phyloP scores from a whole-genome alignment of 2,888 invertebrate species.

The Torymus aiolomorphi region DNA sequence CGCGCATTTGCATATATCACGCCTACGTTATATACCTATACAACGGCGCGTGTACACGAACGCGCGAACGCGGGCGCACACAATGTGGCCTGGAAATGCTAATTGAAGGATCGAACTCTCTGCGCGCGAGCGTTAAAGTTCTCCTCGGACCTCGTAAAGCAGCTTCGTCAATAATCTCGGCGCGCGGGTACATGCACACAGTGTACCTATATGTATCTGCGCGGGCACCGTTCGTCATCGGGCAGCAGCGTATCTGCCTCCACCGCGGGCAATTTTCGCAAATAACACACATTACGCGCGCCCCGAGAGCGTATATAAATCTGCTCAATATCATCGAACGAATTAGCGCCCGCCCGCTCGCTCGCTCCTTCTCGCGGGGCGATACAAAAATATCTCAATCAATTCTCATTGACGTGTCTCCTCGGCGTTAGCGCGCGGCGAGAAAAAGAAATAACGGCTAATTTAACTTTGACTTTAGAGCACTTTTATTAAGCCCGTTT shows the following conservation, averaged over 20 bases:
- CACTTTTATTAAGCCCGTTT: conserved; percentile 48
- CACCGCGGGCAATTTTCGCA: conserved; percentile 47
- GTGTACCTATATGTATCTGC: not conserved
- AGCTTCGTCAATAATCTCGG: conserved; percentile 49
- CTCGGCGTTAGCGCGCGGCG: not conserved
- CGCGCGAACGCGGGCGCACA: conserved; percentile 48
- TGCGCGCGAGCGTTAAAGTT: conserved; percentile 22
- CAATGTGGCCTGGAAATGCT: conserved; percentile 72
- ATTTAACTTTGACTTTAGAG: conserved; percentile 28
- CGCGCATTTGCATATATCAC: conserved; percentile 56
- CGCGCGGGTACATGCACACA: conserved; percentile 14
- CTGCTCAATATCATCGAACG: conserved; percentile 51
- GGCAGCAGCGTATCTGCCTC: not conserved
- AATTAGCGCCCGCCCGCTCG: conserved; percentile 45
- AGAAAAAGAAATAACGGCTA: not conserved
- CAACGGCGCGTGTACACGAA: not conserved
- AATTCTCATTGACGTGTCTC: conserved; percentile 50
- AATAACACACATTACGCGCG: conserved; percentile 46
- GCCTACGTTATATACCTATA: conserved; percentile 33
- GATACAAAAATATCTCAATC: conserved; percentile 52
- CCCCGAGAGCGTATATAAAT: conserved; percentile 31
- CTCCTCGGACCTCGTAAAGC: conserved; percentile 47
- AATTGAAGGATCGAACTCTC: conserved; percentile 69
- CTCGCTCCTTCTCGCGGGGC: not conserved
- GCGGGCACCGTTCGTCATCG: conserved; percentile 31